Base-by-base conservation (phyloP, 2,797 vertebrate species). In the Linurgus olivaceus region DNA sequence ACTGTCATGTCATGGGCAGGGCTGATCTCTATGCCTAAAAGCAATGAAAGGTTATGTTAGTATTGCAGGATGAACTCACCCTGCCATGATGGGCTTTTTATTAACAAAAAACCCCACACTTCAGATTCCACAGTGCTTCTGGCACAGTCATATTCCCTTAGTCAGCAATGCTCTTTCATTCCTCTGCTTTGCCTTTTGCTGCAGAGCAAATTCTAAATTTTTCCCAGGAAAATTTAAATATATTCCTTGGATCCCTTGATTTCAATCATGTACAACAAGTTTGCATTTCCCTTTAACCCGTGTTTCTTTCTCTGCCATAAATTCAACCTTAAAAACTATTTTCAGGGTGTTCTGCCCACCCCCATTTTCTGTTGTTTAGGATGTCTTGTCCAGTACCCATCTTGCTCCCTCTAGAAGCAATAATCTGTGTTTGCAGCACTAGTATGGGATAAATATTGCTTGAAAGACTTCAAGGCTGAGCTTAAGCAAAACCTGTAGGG, bases 251-350 rank as follows among this genome's bases (percentile, higher is more conserved):
- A 63, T 7, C 7, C 6, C 13, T 71, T 74, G 21, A 86, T 81
- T 78, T 78, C 50, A 67, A 35, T 18, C 5, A 65, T 0, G 2
- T 57, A 48, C 44, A 76, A 14, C 0, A 2, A 35, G 2, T 62
- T 54, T 47, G 4, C 10, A 28, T 58, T 76, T 48, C 67, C 13
- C 19, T 63, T 77, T 59, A 44, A 62, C 13, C 7, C 40, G 2
- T 55, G 44, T 76, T 90, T 21, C 15, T 57, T 77, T 63, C 38
- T 81, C 17, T 78, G 58, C 2, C 16, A 25, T 35, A 20, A 50
- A 16, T 35, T 54, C 2, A 3, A 81, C 21, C 14, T 52, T 50
- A 23, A 67, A 88, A 80, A 38, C 3, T 23, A 54, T 20, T 78
- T 86, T 23, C 45, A 50, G 10, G 18, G 1, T 61, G 31, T 65